Base-by-base conservation (phyloP, 1,140 invertebrate genomes). In the Halictus rubicundus region DNA sequence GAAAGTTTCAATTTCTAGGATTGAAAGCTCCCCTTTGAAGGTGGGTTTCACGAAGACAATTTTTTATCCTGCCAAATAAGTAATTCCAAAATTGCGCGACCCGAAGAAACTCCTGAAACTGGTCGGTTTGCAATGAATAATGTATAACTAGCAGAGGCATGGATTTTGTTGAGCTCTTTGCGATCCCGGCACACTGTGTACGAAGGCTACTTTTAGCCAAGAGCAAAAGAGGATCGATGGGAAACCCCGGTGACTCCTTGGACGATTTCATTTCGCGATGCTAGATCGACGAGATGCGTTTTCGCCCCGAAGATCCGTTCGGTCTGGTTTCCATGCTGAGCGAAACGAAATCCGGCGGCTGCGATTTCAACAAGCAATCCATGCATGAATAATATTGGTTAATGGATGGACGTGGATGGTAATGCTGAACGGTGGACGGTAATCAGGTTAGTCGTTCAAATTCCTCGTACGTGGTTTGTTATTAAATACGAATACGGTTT, bases 401-500 rank as follows among this genome's bases (percentile, higher is more conserved):
- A n/a, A 8, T 5, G 60, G 25, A 8, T 5, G 60, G 25, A 78
- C 46, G 25, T 49, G 16, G 27, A 49, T 12, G 75, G 60, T 64
- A 78, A 69, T 64, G 59, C 16, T 27, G 14, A n/a, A 9, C 46
- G 68, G 71, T 37, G 68, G 16, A 39, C 27, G 76, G 23, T 78
- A 78, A 78, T 78, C 76, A 65, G 76, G 76, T 78, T 78, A 78
- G 19, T 69, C 68, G 68, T 52, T 57, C 68, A 42, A 78, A 78
- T 72, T 78, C 61, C 60, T n/a, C 27, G 37, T 8, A 19, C 37
- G 16, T 6, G 69, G 57, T 61, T n/a, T 39, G 57, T 52, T 77
- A 77, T 77, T 77, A 77, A 77, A 77, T 57, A 46, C 73, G 57
- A 77, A 70, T 77, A 77, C 60, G 75, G 66, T 77, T 77, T 70